phyloP scores from a whole-genome alignment of 2,888 invertebrate species.

The Leuctra nigra region DNA sequence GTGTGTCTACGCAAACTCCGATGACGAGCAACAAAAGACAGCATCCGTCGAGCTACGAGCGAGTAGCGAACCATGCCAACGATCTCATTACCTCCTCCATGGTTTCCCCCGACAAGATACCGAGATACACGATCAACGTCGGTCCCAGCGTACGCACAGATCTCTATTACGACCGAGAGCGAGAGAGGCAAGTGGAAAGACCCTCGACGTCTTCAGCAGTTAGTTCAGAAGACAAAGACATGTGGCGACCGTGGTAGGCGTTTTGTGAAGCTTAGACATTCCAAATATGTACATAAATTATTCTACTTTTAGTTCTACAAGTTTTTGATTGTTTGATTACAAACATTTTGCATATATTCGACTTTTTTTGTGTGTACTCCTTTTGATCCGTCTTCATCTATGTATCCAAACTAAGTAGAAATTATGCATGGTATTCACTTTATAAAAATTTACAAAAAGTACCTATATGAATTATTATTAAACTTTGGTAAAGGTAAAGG shows the following conservation, averaged over 20 bases:
- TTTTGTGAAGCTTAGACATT: background rate
- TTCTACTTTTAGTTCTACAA: background rate
- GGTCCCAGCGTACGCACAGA: background rate
- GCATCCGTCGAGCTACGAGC: background rate
- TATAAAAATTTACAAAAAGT: no score
- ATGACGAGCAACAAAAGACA: background rate
- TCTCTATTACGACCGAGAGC: background rate
- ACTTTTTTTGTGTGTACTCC: no score
- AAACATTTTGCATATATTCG: no score
- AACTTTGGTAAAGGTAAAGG: no score
- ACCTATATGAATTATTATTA: no score
- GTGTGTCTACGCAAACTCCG: constrained; percentile 9
- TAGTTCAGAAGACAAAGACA: constrained; percentile 1
- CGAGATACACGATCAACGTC: background rate
- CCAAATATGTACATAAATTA: constrained; percentile 2
- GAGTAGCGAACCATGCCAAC: background rate
- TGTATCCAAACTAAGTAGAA: no score
- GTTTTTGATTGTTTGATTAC: no score
- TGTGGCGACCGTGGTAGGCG: constrained; percentile 14
- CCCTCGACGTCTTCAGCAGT: constrained; percentile 10
- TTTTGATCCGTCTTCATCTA: no score
- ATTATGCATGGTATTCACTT: no score
- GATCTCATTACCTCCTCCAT: constrained; percentile 6
- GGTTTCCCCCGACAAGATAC: constrained; percentile 7
- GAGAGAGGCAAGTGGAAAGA: background rate